These are phyloP conservation scores for Agrilus biguttatus DNA, from an alignment of 2,888 invertebrate genomes.

Conservation along the genomic window DNA sequence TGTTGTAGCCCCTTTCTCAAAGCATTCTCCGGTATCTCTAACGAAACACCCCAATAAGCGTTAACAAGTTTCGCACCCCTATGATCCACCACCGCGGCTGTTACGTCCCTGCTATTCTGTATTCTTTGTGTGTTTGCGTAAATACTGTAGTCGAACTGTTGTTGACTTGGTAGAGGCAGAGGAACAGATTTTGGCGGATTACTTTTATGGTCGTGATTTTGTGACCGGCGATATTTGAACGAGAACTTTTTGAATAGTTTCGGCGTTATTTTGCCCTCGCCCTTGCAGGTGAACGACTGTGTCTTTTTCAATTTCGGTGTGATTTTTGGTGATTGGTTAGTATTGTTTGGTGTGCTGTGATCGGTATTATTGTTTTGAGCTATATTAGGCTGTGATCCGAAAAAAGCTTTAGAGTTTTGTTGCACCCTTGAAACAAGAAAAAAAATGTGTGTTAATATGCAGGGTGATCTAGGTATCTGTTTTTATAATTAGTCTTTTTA, in stretches of 20 bases:
- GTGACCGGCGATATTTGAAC: slow-evolving; percentile 17
- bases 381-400: slow-evolving; percentile 33
- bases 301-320: slow-evolving; percentile 31
- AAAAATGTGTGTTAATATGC: slow-evolving; percentile 7
- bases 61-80: slow-evolving; percentile 74
- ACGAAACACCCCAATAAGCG: slow-evolving; percentile 79
- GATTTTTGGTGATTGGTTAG: slow-evolving; percentile 25
- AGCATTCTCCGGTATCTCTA: slow-evolving; percentile 80
- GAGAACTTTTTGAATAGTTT: slow-evolving; percentile 27
- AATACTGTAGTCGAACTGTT: slow-evolving; percentile 1
- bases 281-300: slow-evolving; percentile 30
- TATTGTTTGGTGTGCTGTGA: slow-evolving; percentile 20
- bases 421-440: slow-evolving; percentile 26
- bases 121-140: slow-evolving; percentile 2
- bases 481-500: no score
- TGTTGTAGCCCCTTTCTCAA: slow-evolving; percentile 69
- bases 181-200: slow-evolving; percentile 2
- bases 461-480: not conserved
- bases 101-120: slow-evolving; percentile 28
- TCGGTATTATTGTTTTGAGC: slow-evolving; percentile 22
- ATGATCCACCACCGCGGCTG: slow-evolving; percentile 48
- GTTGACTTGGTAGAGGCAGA: slow-evolving; percentile 1
- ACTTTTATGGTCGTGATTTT: slow-evolving; percentile 2
- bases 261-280: slow-evolving; percentile 22
- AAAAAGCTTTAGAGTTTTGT: slow-evolving; percentile 23